These are phyloP conservation scores for Colossoma macropomum DNA, from an alignment of 2,113 vertebrate species.

Conservation along the genomic window DNA sequence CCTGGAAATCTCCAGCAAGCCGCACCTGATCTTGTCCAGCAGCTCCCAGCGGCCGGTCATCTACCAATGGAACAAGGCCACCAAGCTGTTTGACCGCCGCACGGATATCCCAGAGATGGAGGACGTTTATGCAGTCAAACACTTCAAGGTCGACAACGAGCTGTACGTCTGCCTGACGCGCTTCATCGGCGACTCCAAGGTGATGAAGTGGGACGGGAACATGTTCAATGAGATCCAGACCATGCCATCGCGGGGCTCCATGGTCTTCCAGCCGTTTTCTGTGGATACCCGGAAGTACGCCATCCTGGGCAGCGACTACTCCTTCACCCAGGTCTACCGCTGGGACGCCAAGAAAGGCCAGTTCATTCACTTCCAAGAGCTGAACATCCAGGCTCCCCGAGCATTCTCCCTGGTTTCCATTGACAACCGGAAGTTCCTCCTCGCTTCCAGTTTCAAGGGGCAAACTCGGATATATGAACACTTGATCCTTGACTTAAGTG, in stretches of 20 bases:
- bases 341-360: constrained; percentile 92
- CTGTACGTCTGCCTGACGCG: constrained; percentile 96
- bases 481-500: constrained; percentile 95
- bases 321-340: constrained; percentile 96
- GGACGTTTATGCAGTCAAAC: constrained; percentile 95
- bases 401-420: constrained; percentile 92
- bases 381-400: constrained; percentile 95
- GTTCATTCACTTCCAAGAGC: constrained; percentile 95
- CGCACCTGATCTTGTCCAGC: constrained; percentile 95
- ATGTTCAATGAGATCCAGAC: constrained; percentile 96
- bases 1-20: constrained; percentile 91
- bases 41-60: constrained; percentile 96
- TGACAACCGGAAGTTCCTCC: constrained; percentile 91
- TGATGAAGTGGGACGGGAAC: constrained; percentile 97
- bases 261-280: constrained; percentile 97
- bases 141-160: constrained; percentile 91
- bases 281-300: constrained; percentile 95
- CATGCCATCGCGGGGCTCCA: constrained; percentile 95
- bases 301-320: constrained; percentile 98
- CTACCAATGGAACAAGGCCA: constrained; percentile 95
- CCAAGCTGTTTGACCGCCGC: constrained; percentile 89
- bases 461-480: constrained; percentile 97
- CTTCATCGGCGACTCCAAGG: constrained; percentile 99
- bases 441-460: constrained; percentile 98
- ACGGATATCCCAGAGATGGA: constrained; percentile 98